Percentiles rank a stretch among this genome's conserved stretches.
Evolutionary conservation across 2,797 vertebrate genomes (phyloP).

Genomic region (Capromys pilorides): DNA sequence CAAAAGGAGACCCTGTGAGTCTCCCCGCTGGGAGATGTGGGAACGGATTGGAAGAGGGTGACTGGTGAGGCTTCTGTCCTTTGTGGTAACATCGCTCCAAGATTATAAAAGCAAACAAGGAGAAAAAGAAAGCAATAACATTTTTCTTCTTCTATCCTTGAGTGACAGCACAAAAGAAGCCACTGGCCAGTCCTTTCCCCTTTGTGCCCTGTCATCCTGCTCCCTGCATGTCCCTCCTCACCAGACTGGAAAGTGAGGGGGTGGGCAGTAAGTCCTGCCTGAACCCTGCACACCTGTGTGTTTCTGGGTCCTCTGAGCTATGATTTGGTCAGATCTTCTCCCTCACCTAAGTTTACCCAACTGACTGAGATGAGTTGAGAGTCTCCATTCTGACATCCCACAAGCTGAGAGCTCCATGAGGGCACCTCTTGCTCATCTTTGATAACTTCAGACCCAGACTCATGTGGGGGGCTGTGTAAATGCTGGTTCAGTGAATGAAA

Average conservation of each 20-base stretch:
- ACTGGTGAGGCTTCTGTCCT: background rate
- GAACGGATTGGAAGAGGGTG: background rate
- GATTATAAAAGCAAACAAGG: background rate
- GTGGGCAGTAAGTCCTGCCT: background rate
- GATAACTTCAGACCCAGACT: background rate
- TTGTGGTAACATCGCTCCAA: conserved; percentile 29
- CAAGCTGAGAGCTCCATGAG: background rate
- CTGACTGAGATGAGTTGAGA: background rate
- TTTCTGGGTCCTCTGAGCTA: background rate
- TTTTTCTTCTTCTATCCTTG: background rate
- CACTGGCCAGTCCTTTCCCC: background rate
- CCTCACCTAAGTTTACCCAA: background rate
- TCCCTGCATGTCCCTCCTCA: background rate
- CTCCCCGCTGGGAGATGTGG: background rate
- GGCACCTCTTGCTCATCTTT: background rate
- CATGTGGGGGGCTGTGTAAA: background rate
- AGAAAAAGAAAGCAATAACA: background rate
- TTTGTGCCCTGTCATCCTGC: background rate
- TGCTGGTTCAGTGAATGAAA: conserved; percentile 30
- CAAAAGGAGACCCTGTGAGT: background rate
- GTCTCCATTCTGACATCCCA: background rate
- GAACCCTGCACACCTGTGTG: background rate
- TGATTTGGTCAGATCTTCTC: background rate
- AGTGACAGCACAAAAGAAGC: background rate
- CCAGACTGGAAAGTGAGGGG: background rate